A percentile compares a stretch with the other conserved stretches of the same genome.
Evolutionary conservation across 2,113 vertebrate species (phyloP).

Genomic region (Amblyornis subalaris): DNA sequence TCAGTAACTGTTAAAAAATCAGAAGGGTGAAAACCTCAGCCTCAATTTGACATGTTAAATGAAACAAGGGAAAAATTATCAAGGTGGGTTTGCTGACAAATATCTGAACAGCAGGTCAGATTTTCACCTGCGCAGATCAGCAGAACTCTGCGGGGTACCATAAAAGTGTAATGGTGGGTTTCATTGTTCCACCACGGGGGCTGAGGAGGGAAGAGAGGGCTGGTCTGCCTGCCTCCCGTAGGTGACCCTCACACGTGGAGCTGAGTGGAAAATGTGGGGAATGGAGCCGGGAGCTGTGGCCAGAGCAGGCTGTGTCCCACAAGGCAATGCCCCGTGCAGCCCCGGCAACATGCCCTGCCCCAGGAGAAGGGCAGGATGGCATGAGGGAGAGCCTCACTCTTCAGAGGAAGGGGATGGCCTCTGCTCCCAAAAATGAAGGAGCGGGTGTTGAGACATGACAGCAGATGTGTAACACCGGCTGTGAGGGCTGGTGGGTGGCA

Average conservation of each 20-base stretch:
- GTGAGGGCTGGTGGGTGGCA: neutral
- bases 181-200: neutral
- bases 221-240: neutral
- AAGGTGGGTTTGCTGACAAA: neutral
- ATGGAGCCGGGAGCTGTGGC: neutral
- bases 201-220: neutral
- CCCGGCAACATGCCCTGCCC: neutral
- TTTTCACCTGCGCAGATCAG: neutral
- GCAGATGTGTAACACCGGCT: neutral
- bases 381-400: accelerated
- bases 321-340: accelerated
- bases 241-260: accelerated
- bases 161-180: accelerated
- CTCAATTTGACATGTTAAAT: neutral
- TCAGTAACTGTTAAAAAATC: slow-evolving; percentile 70
- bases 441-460: accelerated
- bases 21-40: neutral
- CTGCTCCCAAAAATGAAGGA: neutral
- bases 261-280: neutral
- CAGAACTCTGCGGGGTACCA: neutral
- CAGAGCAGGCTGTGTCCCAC: neutral
- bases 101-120: neutral
- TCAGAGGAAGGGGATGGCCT: neutral
- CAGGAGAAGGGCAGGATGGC: neutral
- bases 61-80: neutral